Conservation (phyloP, 2,797 vertebrate species). For the Galagoides demidoff region DNA sequence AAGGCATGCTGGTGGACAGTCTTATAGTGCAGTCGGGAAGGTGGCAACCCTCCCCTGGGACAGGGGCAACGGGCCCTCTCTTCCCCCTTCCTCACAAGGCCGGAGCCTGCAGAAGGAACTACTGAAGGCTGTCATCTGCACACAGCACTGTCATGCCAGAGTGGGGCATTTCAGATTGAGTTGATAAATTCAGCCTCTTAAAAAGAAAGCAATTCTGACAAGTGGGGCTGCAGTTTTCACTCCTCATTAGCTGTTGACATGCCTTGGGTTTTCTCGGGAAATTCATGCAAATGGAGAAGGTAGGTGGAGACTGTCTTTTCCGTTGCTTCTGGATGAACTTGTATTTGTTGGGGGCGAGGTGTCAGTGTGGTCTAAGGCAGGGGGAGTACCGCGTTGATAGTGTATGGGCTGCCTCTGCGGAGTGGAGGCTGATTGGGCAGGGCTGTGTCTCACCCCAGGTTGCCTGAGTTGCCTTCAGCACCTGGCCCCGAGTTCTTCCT, state of each 20-base stretch:
- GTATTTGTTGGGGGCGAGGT: background rate
- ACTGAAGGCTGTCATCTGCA: background rate
- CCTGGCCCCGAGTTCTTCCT: background rate
- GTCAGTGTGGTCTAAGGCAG: background rate
- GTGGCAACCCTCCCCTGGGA: background rate
- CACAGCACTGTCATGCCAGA: background rate
- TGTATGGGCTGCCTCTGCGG: background rate
- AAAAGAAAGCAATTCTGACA: conserved; percentile 43
- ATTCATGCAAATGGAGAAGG: background rate
- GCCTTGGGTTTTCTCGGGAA: conserved; percentile 54
- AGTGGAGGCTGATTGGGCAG: background rate
- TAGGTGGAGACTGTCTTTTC: background rate
- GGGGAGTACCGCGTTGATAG: background rate
- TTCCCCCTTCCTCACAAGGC: no score
- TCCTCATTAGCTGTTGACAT: conserved; percentile 46
- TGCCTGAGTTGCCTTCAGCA: background rate
- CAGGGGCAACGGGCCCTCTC: fast-evolving
- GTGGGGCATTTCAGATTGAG: background rate
- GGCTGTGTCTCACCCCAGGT: background rate
- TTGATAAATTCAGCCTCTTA: conserved; percentile 44
- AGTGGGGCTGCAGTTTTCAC: conserved; percentile 23
- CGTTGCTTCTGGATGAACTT: background rate
- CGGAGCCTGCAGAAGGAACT: background rate
- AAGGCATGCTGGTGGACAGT: background rate
- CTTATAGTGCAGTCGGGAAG: background rate